Percentiles rank a stretch among this genome's conserved stretches.
Conservation (phyloP, 2,113 vertebrate species). For the Zeus faber region DNA sequence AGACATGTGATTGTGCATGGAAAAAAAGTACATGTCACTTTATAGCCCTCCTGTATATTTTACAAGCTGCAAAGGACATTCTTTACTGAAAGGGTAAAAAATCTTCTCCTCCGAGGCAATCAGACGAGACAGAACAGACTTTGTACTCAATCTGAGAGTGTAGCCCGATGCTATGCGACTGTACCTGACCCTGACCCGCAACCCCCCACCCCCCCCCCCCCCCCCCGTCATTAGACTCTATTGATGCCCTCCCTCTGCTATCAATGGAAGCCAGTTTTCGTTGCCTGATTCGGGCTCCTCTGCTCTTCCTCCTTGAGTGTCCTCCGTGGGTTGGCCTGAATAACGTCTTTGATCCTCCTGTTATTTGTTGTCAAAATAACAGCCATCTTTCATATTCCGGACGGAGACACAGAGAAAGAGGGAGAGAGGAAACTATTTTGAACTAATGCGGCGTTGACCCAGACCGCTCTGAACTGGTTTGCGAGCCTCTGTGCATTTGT, state of each 20-base stretch:
- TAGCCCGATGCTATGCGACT: constrained; percentile 51
- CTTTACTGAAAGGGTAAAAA: constrained; percentile 80
- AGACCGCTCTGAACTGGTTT: too few relatives aligned
- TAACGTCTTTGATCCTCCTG: constrained; percentile 23
- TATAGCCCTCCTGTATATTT: constrained; percentile 72
- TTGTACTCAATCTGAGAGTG: constrained; percentile 31
- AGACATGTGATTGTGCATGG: constrained; percentile 39
- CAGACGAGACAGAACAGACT: constrained; percentile 31
- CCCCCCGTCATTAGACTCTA: constrained; percentile 40
- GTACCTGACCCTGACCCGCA: constrained; percentile 1
- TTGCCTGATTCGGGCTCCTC: constrained; percentile 26
- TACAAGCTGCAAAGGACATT: constrained; percentile 83
- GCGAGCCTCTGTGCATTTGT: too few relatives aligned
- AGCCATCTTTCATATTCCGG: constrained; percentile 27
- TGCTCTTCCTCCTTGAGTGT: constrained; percentile 1
- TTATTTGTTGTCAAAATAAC: constrained; percentile 15
- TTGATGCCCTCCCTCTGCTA: constrained; percentile 34
- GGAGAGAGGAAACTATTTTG: constrained; percentile 33
- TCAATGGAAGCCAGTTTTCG: constrained; percentile 47
- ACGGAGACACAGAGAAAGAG: constrained; percentile 41
- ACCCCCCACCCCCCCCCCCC: constrained; percentile 2
- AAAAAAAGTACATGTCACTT: constrained; percentile 42
- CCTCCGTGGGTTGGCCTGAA: not conserved
- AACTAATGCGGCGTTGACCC: constrained; percentile 18
- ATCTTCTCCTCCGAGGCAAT: constrained; percentile 47